Percentiles rank a stretch among this genome's conserved stretches.
Evolutionary conservation across 1,140 invertebrate genomes (phyloP).

Genomic region (Eufriesea mexicana): DNA sequence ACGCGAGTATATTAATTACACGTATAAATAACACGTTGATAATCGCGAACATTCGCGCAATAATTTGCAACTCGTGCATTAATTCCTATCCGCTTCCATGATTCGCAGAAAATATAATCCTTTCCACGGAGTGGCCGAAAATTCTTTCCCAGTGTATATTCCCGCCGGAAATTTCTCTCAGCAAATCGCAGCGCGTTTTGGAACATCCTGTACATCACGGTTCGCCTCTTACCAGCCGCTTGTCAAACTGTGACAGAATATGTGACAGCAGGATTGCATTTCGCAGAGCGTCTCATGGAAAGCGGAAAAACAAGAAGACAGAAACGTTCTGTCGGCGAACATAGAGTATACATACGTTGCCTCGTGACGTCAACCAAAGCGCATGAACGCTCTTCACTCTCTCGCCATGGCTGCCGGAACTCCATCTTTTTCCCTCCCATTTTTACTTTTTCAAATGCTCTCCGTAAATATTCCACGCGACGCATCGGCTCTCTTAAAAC

Average conservation of each 20-base stretch:
- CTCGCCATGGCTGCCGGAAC: neutral
- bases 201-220: slow-evolving; percentile 4
- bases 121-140: too few species aligned
- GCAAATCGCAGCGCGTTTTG: neutral
- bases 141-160: neutral
- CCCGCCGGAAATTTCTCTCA: neutral
- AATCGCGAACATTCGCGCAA: neutral
- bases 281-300: slow-evolving; percentile 37
- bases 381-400: neutral
- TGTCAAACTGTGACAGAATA: slow-evolving; percentile 66
- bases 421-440: neutral
- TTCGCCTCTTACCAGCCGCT: slow-evolving; percentile 27
- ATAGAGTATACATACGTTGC: slow-evolving; percentile 7
- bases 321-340: slow-evolving; percentile 4
- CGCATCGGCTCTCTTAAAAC: neutral
- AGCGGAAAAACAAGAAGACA: slow-evolving; percentile 28
- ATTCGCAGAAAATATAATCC: too few species aligned
- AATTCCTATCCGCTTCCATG: too few species aligned
- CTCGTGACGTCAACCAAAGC: slow-evolving; percentile 35
- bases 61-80: too few species aligned
- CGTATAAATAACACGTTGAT: neutral
- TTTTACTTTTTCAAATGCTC: neutral
- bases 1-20: neutral
- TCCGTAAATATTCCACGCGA: slow-evolving; percentile 1
- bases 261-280: slow-evolving; percentile 63